Percentiles rank a stretch among this genome's conserved stretches.
Conservation (phyloP, 2,797 vertebrate genomes). For the Ctenopoma multispine region DNA sequence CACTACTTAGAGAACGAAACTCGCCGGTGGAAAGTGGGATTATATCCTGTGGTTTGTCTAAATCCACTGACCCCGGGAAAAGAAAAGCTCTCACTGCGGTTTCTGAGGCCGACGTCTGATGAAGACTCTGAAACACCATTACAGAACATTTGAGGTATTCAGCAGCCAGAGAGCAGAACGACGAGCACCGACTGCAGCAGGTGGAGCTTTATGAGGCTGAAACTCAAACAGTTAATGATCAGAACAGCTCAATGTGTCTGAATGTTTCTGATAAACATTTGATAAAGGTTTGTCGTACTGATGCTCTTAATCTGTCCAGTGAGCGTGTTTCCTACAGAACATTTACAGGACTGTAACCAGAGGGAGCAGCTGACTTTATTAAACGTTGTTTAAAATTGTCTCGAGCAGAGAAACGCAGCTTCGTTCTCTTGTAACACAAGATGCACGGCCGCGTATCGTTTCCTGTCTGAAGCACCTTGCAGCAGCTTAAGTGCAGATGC, state of each 20-base stretch:
- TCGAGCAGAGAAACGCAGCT: background rate
- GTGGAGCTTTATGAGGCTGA: slow-evolving; percentile 59
- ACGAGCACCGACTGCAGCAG: slow-evolving; percentile 66
- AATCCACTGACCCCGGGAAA: slow-evolving; percentile 61
- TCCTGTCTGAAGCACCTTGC: slow-evolving; percentile 44
- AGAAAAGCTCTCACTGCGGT: slow-evolving; percentile 54
- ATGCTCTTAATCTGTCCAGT: too few species aligned
- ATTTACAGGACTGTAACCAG: too few species aligned
- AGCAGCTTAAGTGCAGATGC: slow-evolving; percentile 19
- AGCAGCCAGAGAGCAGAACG: too few species aligned
- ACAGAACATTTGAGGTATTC: slow-evolving; percentile 59
- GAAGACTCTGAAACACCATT: slow-evolving; percentile 55
- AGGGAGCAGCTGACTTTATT: too few species aligned
- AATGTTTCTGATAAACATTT: too few species aligned
- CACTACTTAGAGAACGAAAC: slow-evolving; percentile 52
- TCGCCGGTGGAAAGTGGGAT: slow-evolving; percentile 61
- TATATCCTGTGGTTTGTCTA: slow-evolving; percentile 66
- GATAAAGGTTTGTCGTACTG: too few species aligned
- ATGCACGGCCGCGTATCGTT: background rate
- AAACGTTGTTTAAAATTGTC: too few species aligned
- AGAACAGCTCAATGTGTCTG: too few species aligned
- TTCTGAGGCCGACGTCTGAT: slow-evolving; percentile 52
- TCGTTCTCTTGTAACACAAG: background rate
- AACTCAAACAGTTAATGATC: slow-evolving; percentile 48
- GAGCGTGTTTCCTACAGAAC: too few species aligned